Percentiles rank a stretch among this genome's conserved stretches.
Evolutionary conservation across 2,888 invertebrate species (phyloP).

Genomic region (Drosophila mulleri): DNA sequence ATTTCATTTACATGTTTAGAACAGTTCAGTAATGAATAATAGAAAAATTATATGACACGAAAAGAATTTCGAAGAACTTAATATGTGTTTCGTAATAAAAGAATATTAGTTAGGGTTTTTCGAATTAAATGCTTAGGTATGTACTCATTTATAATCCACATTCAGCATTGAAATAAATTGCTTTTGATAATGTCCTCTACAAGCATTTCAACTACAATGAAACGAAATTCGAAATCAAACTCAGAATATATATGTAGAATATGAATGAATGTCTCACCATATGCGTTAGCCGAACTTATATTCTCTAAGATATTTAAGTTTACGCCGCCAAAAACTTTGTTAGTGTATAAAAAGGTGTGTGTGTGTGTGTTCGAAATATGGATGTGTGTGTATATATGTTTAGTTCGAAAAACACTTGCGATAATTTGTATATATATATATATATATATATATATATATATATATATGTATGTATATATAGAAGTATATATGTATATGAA

Average conservation of each 20-base stretch:
- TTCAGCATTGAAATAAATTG: background rate
- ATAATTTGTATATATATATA: constrained; percentile 27
- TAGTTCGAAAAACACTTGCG: constrained; percentile 68
- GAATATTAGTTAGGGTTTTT: too few relatives aligned
- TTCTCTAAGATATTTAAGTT: constrained; percentile 19
- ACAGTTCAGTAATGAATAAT: too few relatives aligned
- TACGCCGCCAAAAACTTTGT: constrained; percentile 26
- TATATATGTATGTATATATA: constrained; percentile 17
- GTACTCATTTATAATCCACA: too few relatives aligned
- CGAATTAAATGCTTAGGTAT: too few relatives aligned
- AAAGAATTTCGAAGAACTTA: too few relatives aligned
- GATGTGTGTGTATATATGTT: constrained; percentile 11
- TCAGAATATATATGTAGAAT: background rate
- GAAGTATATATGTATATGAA: constrained; percentile 46
- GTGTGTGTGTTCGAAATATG: constrained; percentile 2
- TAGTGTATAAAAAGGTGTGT: constrained; percentile 9
- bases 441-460: constrained; percentile 37
- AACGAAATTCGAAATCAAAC: constrained; percentile 16
- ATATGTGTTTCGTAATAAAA: too few relatives aligned
- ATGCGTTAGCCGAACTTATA: constrained; percentile 50
- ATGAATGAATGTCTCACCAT: constrained; percentile 56
- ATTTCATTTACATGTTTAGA: too few relatives aligned
- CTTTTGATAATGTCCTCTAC: background rate
- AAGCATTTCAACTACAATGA: background rate
- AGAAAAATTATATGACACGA: too few relatives aligned